These are phyloP conservation scores for Coelopa frigida DNA, from an alignment of 1,140 invertebrate genomes.

Conservation along the genomic window DNA sequence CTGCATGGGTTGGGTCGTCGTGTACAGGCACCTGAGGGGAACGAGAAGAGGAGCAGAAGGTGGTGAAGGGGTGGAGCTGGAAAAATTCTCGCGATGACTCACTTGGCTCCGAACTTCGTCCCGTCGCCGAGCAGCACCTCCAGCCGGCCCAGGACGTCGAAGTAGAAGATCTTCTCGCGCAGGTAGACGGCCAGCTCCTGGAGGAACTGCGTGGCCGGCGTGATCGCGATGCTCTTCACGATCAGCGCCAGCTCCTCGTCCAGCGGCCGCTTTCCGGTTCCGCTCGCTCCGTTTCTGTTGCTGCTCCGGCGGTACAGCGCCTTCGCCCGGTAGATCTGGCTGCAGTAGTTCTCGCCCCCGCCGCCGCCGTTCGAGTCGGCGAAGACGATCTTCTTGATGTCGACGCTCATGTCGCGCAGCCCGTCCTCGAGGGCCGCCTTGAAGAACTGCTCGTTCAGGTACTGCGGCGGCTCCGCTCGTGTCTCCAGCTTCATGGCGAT, in stretches of 20 bases:
- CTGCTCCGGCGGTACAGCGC: slow-evolving; percentile 31
- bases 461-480: slow-evolving; percentile 25
- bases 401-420: slow-evolving; percentile 30
- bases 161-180: slow-evolving; percentile 40
- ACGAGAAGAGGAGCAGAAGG: neutral
- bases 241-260: slow-evolving; percentile 38
- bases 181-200: slow-evolving; percentile 36
- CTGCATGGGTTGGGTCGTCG: slow-evolving; percentile 33
- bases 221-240: slow-evolving; percentile 38
- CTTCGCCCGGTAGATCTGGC: slow-evolving; percentile 35
- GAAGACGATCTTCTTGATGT: slow-evolving; percentile 38
- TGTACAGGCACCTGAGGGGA: slow-evolving; percentile 26
- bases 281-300: no score
- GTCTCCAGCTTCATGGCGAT: slow-evolving; percentile 28
- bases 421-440: slow-evolving; percentile 37
- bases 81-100: slow-evolving; percentile 2
- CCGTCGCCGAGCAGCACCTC: slow-evolving; percentile 34
- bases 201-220: slow-evolving; percentile 40
- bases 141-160: slow-evolving; percentile 36
- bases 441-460: slow-evolving; percentile 38
- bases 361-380: slow-evolving; percentile 31
- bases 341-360: slow-evolving; percentile 40
- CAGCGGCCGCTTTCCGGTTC: slow-evolving; percentile 32
- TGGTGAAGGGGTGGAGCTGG: no score
- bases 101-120: slow-evolving; percentile 34